These are phyloP conservation scores for Nycticebus coucang DNA, from an alignment of 2,113 vertebrate genomes.

Conservation along the genomic window DNA sequence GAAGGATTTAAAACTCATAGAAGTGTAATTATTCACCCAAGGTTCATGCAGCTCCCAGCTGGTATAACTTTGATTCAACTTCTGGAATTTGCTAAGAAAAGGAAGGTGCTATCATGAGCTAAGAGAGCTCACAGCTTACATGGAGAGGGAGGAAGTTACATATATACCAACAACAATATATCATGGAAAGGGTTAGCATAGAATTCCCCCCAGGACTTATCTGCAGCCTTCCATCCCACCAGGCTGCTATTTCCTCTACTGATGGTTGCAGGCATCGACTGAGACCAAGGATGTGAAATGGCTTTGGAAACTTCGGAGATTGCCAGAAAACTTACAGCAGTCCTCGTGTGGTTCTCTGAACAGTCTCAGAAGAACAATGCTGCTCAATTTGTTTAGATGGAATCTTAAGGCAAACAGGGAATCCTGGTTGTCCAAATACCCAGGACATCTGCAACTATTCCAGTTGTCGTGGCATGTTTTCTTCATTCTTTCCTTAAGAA, in stretches of 20 bases:
- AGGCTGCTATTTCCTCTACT: background rate
- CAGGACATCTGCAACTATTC: fast-evolving
- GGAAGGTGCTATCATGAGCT: background rate
- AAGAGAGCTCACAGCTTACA: background rate
- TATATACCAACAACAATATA: fast-evolving
- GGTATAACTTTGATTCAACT: background rate
- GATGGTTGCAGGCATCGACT: background rate
- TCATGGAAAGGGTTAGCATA: too few species aligned
- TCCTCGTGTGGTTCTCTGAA: background rate
- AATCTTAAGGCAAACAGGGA: background rate
- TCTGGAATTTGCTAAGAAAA: background rate
- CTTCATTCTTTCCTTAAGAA: background rate
- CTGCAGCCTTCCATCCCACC: background rate
- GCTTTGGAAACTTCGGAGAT: background rate
- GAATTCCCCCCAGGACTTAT: background rate
- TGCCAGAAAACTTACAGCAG: background rate
- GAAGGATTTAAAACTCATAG: background rate
- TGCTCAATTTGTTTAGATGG: background rate
- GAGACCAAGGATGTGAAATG: background rate
- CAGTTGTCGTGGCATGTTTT: too few species aligned
- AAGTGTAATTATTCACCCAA: background rate
- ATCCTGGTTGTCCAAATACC: too few species aligned
- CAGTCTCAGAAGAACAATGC: background rate
- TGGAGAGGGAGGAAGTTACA: background rate
- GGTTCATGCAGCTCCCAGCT: background rate